Base-by-base conservation (phyloP, 2,888 invertebrate genomes). In the Dusona sp. region DNA sequence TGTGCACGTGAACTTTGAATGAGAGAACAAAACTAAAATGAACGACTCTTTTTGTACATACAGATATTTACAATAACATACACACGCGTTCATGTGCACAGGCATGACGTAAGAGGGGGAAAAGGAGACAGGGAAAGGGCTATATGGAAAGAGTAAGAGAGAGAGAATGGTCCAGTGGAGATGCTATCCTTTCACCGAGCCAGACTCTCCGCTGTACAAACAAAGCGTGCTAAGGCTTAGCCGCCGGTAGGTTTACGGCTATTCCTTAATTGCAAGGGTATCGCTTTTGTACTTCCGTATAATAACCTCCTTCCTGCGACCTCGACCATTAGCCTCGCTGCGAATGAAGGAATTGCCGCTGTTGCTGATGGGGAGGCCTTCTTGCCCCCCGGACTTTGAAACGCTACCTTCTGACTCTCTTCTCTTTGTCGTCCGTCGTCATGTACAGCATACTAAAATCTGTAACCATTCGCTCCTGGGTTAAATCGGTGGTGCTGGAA, bases 251-350 rank as follows among this genome's bases (percentile, higher is more conserved):
- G 90, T 91, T 91, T 89, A 89, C 90, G 88, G 89, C 91, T 91
- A 90, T 91, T 90, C 90, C 92, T 92, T 93, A 93, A 93, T 93
- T 93, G 92, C 92, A 88, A 92, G 92, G 90, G 91, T 92, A 93
- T 93, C 92, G 92, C 92, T 92, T 93, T 93, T 93, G 93, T 93
- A 89, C 90, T 92, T 90, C 78, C 89, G 92, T 91, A 91, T 92
- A 93, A 94, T 94, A 93, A 93, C 90, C 91, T 90, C 85, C 90
- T 91, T 90, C 91, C 89, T 73, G 83, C 42, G 80, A 81, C 86
- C 84, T 48, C 83, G 74, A 72, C 85, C 85, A 85, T 90, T 89
- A 86, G 80, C 80, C 75, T 61, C 67, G 22, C 78, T 82, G 79
- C 81, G 83, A 85, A 86, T 74, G 87, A 86, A 85, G 86, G 81